Base-by-base conservation (phyloP, 1,140 invertebrate genomes). In the Coptotermes formosanus region DNA sequence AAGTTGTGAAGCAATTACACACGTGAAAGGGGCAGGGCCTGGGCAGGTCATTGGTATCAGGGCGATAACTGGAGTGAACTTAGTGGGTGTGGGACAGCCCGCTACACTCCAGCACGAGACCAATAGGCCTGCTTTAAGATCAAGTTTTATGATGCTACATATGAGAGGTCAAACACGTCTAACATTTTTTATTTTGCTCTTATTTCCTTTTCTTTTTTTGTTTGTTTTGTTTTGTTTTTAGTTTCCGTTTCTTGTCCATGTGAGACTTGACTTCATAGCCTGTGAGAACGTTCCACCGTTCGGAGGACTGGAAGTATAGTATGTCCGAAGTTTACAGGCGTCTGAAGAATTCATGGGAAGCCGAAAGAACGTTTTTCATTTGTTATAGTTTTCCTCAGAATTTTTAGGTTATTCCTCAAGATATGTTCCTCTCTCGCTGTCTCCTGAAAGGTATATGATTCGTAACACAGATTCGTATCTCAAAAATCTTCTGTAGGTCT, bases 181-280 rank as follows among this genome's bases (percentile, higher is more conserved):
- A 75, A 75, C 64, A 30, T 75, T 64, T 38, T 75, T n/a, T 75
- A 75, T 75, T 30, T 75, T 75, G n/a, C 64, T 75, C 64, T 75
- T 75, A 75, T 75, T 75, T 75, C 64, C 25, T 25, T 75, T 75
- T 75, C 16, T 25, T 75, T 14, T 75, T 75, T 59, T n/a, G n/a
- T n/a, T n/a, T n/a, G n/a, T 2, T 59, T 59, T 59, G 55, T 38
- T 38, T 38, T 38, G 55, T 59, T 59, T 75, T 75, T 75, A 16
- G 64, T n/a, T 75, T 75, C 11, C 30, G 64, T n/a, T 75, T n/a
- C 25, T 75, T 75, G n/a, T 30, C 30, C 64, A 75, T 30, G n/a
- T 75, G 25, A 14, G n/a, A 75, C 64, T 75, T 75, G 64, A 30
- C 64, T 75, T 75, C 2, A 75, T 75, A 75, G 30, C 30, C 64